These are phyloP conservation scores for Eucidaris tribuloides DNA, from an alignment of 35 echinoderm and acorn worm species.

Conservation along the genomic window DNA sequence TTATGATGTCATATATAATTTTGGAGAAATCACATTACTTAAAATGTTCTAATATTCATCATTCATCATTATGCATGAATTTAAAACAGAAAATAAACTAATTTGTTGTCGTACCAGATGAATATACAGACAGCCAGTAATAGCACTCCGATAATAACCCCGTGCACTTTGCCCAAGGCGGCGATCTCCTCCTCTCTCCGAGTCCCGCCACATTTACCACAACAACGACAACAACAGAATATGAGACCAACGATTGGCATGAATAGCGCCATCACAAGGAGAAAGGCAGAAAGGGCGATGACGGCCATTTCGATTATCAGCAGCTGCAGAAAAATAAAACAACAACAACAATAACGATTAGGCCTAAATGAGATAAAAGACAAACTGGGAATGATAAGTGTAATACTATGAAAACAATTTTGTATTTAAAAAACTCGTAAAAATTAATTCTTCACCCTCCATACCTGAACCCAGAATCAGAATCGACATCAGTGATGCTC, in stretches of 20 bases:
- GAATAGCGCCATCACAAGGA: conserved; percentile 19
- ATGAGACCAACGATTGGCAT: conserved; percentile 31
- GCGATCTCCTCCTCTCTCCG: not conserved
- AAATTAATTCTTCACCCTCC: too few species aligned
- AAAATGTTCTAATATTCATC: too few species aligned
- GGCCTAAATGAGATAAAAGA: too few species aligned
- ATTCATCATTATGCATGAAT: too few species aligned
- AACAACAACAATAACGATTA: too few species aligned
- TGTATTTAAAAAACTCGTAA: too few species aligned
- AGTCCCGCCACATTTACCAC: conserved; percentile 63
- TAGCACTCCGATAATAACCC: not conserved
- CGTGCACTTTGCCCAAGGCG: not conserved
- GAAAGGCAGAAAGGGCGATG: conserved; percentile 13
- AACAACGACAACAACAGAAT: conserved; percentile 75
- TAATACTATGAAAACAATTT: too few species aligned
- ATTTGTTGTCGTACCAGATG: not conserved
- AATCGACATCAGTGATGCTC: too few species aligned
- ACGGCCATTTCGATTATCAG: conserved; percentile 1
- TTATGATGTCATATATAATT: too few species aligned
- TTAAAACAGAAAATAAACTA: not conserved
- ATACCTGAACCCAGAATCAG: too few species aligned
- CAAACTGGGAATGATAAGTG: too few species aligned
- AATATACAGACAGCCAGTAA: not conserved
- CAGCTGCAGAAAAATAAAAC: not conserved
- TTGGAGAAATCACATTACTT: too few species aligned